phyloP scores from a whole-genome alignment of 92 coral and sea anemone genomes.

The Chrysogorgia sp. region DNA sequence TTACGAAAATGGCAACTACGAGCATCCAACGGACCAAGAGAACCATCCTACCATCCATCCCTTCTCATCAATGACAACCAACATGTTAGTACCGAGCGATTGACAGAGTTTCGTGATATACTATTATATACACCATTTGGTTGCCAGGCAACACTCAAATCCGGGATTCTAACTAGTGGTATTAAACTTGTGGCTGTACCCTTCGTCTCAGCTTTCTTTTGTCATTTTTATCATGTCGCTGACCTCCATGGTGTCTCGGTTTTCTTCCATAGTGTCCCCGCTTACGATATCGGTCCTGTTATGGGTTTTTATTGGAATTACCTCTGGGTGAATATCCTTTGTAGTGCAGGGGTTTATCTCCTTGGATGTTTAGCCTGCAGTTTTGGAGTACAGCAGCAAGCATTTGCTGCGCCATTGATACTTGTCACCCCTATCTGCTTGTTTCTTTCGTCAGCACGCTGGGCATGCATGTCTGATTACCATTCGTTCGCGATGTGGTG shows the following conservation, averaged over 20 bases:
- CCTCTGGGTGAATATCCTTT: conserved; percentile 52
- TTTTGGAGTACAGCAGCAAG: conserved; percentile 55
- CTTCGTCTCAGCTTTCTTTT: conserved; percentile 52
- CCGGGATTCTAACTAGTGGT: conserved; percentile 45
- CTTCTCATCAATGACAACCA: background rate
- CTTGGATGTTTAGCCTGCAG: conserved; percentile 54
- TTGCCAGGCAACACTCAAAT: conserved; percentile 27
- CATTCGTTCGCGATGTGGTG: conserved; percentile 16
- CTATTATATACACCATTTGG: background rate
- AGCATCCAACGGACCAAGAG: background rate
- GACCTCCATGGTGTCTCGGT: conserved; percentile 14
- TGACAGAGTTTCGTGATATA: conserved; percentile 30
- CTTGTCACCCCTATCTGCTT: conserved; percentile 50
- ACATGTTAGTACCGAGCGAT: conserved; percentile 18
- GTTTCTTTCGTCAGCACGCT: conserved; percentile 39
- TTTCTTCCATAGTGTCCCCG: conserved; percentile 8
- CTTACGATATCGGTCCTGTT: conserved; percentile 18
- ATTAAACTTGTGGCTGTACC: conserved; percentile 50
- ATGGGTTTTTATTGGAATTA: conserved; percentile 32
- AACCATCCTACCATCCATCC: background rate
- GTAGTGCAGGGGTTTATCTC: conserved; percentile 54
- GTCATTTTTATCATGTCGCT: conserved; percentile 17
- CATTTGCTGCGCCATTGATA: conserved; percentile 57
- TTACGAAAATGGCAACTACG: conserved; percentile 1
- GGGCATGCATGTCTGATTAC: conserved; percentile 28